Evolutionary conservation across 2,888 invertebrate genomes (phyloP), one percentile per base, ranked within the genome.

Genomic region (Diplolepis rosae): DNA sequence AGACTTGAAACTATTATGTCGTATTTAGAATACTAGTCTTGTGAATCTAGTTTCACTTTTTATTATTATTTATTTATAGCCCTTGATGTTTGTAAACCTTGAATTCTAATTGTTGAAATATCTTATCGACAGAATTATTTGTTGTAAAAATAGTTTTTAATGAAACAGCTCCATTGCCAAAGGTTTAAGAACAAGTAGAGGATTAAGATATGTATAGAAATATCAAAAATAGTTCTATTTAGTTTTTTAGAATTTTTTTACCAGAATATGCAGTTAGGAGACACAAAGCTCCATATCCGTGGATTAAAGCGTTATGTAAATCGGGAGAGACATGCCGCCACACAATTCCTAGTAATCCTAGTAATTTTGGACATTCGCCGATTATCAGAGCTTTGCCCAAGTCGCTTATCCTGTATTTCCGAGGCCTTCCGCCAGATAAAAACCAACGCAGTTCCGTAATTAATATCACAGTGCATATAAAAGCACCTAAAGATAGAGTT

Each of bases 181-280:
- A 35, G 35, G 9, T 35, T 35, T 35, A 35, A 9, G 9, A 35
- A 35, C 13, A 11, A 35, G 35, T n/a, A n/a, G 51, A 7, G 13
- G 27, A 24, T n/a, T 5, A 2, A 28, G 9, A 52, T 11, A n/a
- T 24, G n/a, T 9, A 24, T 9, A 28, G n/a, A 1, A 9, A 6
- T 13, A 15, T n/a, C n/a, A 2, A n/a, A 52, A 13, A 2, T 24
- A 28, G 15, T 7, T 24, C n/a, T 28, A 11, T n/a, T 7, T 50
- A 22, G 9, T 28, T n/a, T 18, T 24, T 51, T 51, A 2, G 9
- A 45, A 48, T 22, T 22, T 9, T 27, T 45, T 82, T 86, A 93
- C 94, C 93, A 79, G 92, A 92, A 82, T 94, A 92, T 0, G 93
- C 92, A 72, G 92, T 91, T 35, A 92, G 88, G 72, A 93, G 91